Conservation (phyloP, 2,888 invertebrate species). For the Nemoura dubitans region DNA sequence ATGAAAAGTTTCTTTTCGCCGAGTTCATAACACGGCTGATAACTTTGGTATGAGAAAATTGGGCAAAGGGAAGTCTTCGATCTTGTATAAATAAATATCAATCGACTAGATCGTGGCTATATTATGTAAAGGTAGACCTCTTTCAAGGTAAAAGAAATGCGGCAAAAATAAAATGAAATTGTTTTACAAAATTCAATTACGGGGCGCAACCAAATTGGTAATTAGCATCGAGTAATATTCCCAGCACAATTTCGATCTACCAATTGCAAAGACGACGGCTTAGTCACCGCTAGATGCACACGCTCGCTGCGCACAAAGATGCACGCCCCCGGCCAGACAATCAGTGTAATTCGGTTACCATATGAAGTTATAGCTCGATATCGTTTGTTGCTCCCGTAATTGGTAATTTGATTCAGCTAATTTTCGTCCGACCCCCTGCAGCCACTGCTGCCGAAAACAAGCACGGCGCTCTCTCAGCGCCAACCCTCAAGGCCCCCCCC, state of each 20-base stretch:
- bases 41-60: neutral
- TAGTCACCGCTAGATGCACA: neutral
- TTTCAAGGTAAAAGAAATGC: neutral
- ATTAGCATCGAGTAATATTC: neutral
- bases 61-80: neutral
- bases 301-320: neutral
- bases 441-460: too few relatives aligned
- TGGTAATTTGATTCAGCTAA: conserved; percentile 26
- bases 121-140: too few relatives aligned
- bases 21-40: neutral
- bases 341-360: conserved; percentile 23
- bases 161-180: neutral
- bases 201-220: neutral
- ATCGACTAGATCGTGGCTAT: too few relatives aligned
- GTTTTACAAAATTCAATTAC: neutral
- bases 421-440: neutral
- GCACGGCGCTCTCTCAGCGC: too few relatives aligned
- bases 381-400: conserved; percentile 20
- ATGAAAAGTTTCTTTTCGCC: neutral
- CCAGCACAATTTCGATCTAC: neutral
- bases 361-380: conserved; percentile 35
- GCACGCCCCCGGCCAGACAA: neutral
- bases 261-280: neutral
- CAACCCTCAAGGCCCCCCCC: neutral
- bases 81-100: neutral